Evolutionary conservation across 2,888 invertebrate genomes (phyloP).

Genomic region (Choreutis nemorana): DNA sequence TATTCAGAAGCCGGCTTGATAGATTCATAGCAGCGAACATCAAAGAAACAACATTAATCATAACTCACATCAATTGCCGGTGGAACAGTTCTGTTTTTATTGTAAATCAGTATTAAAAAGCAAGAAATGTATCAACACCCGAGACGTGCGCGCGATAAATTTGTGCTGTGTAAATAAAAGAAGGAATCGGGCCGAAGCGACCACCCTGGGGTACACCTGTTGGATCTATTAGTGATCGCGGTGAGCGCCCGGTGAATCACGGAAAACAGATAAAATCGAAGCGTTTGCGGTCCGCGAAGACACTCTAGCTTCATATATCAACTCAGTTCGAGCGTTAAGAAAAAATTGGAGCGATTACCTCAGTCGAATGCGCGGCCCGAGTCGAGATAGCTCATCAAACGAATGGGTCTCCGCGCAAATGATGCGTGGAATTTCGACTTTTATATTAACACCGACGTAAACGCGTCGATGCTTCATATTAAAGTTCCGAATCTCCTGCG

Average conservation of each 20-base stretch:
- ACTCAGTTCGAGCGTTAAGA: conserved; percentile 43
- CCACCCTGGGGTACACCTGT: conserved; percentile 61
- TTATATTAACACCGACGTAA: too few relatives aligned
- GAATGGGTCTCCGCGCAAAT: conserved; percentile 41
- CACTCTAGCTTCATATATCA: conserved; percentile 37
- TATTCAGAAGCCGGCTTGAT: conserved; percentile 61
- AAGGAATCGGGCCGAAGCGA: conserved; percentile 38
- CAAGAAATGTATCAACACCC: conserved; percentile 62
- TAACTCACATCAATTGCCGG: conserved; percentile 65
- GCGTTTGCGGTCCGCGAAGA: conserved; percentile 24
- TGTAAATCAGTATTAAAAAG: conserved; percentile 66
- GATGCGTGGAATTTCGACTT: conserved; percentile 44
- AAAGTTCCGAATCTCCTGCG: too few relatives aligned
- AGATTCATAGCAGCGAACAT: conserved; percentile 64
- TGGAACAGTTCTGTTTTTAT: conserved; percentile 61
- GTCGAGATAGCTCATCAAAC: conserved; percentile 36
- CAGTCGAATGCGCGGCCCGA: conserved; percentile 24
- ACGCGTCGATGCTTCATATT: too few relatives aligned
- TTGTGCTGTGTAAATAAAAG: conserved; percentile 55
- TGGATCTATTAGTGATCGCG: conserved; percentile 46
- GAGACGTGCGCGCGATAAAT: conserved; percentile 58
- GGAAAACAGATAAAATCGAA: conserved; percentile 38
- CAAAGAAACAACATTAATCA: conserved; percentile 62
- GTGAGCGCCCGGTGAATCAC: conserved; percentile 21
- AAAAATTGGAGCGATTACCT: conserved; percentile 42